These are phyloP conservation scores for Serrognathus titanus DNA, from an alignment of 2,888 invertebrate species.

Conservation along the genomic window DNA sequence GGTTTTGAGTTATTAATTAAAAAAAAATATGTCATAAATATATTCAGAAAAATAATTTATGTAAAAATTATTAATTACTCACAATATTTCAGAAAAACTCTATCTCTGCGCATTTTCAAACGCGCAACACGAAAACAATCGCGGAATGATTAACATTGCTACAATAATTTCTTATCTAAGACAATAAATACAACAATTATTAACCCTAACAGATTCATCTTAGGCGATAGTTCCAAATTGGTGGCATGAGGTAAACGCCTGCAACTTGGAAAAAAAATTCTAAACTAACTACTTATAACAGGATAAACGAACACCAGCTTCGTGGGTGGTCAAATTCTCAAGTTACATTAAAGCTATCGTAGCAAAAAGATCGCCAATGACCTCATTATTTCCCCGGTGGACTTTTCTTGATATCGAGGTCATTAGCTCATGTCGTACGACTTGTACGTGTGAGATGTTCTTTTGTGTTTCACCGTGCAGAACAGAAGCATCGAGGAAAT, in stretches of 20 bases:
- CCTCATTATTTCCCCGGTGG: not conserved
- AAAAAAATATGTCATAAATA: too few relatives aligned
- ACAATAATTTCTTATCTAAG: not conserved
- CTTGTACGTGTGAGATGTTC: constrained; percentile 66
- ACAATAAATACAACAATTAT: not conserved
- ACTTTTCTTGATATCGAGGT: not conserved
- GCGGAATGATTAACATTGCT: too few relatives aligned
- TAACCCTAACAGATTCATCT: not conserved
- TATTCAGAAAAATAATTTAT: too few relatives aligned
- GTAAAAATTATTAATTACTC: too few relatives aligned
- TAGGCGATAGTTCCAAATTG: too few relatives aligned
- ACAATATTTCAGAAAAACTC: too few relatives aligned
- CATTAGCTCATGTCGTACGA: constrained; percentile 51
- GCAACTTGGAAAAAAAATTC: too few relatives aligned
- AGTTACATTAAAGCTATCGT: not conserved
- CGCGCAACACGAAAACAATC: too few relatives aligned
- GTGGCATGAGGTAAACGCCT: too few relatives aligned
- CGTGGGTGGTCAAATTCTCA: constrained; percentile 1
- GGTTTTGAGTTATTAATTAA: too few relatives aligned
- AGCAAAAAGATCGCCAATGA: not conserved
- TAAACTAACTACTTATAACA: not conserved
- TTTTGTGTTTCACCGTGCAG: constrained; percentile 68
- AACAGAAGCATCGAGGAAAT: constrained; percentile 74
- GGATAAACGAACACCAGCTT: not conserved
- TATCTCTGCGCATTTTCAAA: too few relatives aligned